Evolutionary conservation across 1,140 invertebrate species (phyloP).

Genomic region (Chrysomallon squamiferum): DNA sequence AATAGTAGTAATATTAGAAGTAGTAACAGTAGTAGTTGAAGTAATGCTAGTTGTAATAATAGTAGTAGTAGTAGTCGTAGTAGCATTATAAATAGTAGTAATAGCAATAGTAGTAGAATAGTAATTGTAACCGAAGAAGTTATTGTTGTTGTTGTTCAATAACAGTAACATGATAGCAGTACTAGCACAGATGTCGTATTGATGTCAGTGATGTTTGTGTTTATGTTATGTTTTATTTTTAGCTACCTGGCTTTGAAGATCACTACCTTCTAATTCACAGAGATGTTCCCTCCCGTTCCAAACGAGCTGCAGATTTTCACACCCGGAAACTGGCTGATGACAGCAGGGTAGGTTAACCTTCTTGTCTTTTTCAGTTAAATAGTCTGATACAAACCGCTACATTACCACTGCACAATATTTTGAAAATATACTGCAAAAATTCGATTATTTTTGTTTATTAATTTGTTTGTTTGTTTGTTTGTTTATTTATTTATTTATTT

Average conservation of each 20-base stretch:
- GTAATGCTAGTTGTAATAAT: too few species aligned
- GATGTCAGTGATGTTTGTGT: not conserved
- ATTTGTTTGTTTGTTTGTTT: not conserved
- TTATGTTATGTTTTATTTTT: not conserved
- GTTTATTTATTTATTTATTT: not conserved
- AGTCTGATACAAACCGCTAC: not conserved
- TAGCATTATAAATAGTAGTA: too few species aligned
- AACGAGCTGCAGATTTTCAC: conserved; percentile 51
- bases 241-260: conserved; percentile 17
- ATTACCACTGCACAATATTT: too few species aligned
- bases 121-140: too few species aligned
- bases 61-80: too few species aligned
- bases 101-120: too few species aligned
- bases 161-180: not conserved
- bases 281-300: conserved; percentile 54
- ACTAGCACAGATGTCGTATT: not conserved
- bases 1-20: too few species aligned
- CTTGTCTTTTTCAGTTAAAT: conserved; percentile 3
- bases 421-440: not conserved
- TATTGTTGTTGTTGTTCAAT: too few species aligned
- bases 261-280: conserved; percentile 62
- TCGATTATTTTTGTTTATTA: not conserved
- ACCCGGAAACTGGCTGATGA: conserved; percentile 49
- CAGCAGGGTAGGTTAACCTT: conserved; percentile 36
- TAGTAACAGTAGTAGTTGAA: too few species aligned